Conservation (phyloP, 2,888 invertebrate species). For the Agriopis leucophaearia region DNA sequence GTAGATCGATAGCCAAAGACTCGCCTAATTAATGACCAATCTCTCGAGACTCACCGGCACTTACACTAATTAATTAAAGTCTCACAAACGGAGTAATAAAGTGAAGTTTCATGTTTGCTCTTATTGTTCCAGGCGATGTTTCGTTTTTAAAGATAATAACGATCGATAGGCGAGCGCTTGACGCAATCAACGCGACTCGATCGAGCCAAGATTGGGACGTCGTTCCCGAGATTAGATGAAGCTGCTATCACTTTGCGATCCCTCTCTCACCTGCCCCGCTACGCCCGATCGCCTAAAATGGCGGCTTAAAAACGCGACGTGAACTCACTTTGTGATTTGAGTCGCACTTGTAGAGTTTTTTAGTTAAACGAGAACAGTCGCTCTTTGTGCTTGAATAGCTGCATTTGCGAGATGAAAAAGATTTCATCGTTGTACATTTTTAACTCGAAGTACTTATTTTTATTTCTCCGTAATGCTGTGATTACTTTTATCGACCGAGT, state of each 20-base stretch:
- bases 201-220: constrained; percentile 65
- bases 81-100: constrained; percentile 72
- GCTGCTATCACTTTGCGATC: constrained; percentile 60
- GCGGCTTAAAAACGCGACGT: constrained; percentile 48
- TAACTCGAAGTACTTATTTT: constrained; percentile 47
- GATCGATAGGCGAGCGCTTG: constrained; percentile 48
- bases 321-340: constrained; percentile 60
- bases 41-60: constrained; percentile 83
- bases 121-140: constrained; percentile 63
- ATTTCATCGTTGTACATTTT: constrained; percentile 49
- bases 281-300: constrained; percentile 53
- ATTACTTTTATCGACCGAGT: constrained; percentile 44
- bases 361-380: constrained; percentile 54
- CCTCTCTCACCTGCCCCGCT: constrained; percentile 54
- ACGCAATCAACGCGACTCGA: constrained; percentile 69
- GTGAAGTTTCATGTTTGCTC: constrained; percentile 66
- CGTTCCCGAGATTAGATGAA: constrained; percentile 63
- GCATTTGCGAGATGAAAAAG: constrained; percentile 51
- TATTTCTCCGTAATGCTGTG: constrained; percentile 46
- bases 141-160: constrained; percentile 51
- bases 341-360: constrained; percentile 59
- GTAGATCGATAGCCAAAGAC: constrained; percentile 80
- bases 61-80: constrained; percentile 83
- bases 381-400: constrained; percentile 48
- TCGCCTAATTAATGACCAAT: constrained; percentile 83